A percentile compares a stretch with the other conserved stretches of the same genome.
phyloP scores from a whole-genome alignment of 1,140 invertebrate genomes.

The Drosophila tristis region DNA sequence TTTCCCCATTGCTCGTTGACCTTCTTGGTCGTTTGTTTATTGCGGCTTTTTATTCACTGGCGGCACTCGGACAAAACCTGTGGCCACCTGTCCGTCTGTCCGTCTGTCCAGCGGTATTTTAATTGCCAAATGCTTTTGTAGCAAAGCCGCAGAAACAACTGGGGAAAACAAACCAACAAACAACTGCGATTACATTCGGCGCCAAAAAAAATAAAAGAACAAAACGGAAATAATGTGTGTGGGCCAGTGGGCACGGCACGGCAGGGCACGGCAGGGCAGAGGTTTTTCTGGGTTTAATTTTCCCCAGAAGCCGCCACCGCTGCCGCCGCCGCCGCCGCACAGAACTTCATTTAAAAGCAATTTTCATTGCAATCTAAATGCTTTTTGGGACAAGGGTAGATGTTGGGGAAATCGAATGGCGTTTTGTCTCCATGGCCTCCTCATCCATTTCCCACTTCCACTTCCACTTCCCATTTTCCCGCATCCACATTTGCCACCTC shows the following conservation, averaged over 20 bases:
- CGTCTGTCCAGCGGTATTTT: slow-evolving; percentile 57
- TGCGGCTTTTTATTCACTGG: slow-evolving; percentile 12
- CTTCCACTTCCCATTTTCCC: neutral
- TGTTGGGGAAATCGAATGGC: slow-evolving; percentile 21
- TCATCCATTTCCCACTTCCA: slow-evolving; percentile 43
- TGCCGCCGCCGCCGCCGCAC: slow-evolving; percentile 30
- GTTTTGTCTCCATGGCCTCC: slow-evolving; percentile 10
- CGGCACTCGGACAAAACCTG: slow-evolving; percentile 19
- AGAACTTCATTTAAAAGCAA: slow-evolving; percentile 76
- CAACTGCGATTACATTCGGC: slow-evolving; percentile 43
- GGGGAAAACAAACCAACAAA: slow-evolving; percentile 7
- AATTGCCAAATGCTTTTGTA: slow-evolving; percentile 68
- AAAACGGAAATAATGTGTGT: slow-evolving; percentile 32
- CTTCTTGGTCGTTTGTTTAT: slow-evolving; percentile 13
- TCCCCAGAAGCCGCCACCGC: slow-evolving; percentile 17
- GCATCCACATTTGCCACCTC: no score
- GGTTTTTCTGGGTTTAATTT: slow-evolving; percentile 32
- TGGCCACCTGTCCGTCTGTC: slow-evolving; percentile 41
- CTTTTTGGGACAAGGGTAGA: neutral
- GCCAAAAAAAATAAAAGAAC: slow-evolving; percentile 11
- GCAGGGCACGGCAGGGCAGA: neutral
- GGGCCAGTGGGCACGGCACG: no score
- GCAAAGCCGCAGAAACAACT: slow-evolving; percentile 34
- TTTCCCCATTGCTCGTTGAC: slow-evolving; percentile 23
- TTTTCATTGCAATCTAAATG: slow-evolving; percentile 62